These are phyloP conservation scores for Trachymyrmex septentrionalis DNA, from an alignment of 1,140 invertebrate species.

Conservation along the genomic window DNA sequence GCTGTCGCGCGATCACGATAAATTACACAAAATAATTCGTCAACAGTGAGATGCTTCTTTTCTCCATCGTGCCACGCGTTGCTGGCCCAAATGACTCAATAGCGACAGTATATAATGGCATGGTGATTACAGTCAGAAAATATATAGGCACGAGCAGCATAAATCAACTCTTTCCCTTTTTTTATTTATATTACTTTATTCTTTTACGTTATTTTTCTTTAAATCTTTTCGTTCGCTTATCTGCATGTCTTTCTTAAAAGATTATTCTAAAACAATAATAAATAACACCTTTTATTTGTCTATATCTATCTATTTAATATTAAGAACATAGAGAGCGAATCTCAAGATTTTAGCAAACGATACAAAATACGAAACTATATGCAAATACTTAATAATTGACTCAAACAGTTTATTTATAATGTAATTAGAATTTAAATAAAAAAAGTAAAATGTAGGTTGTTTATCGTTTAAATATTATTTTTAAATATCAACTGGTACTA, in stretches of 20 bases:
- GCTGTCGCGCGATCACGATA: slow-evolving; percentile 57
- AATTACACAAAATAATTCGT: slow-evolving; percentile 54
- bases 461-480: background rate
- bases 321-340: background rate
- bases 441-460: background rate
- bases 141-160: background rate
- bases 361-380: background rate
- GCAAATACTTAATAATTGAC: background rate
- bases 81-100: background rate
- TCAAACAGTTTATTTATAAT: background rate
- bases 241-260: too few species aligned
- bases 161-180: background rate
- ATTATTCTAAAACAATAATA: too few species aligned
- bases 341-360: background rate
- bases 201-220: too few species aligned
- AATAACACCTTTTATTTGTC: too few species aligned
- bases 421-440: background rate
- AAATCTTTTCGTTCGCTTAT: too few species aligned
- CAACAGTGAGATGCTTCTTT: background rate
- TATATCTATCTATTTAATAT: too few species aligned
- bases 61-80: background rate
- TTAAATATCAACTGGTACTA: background rate
- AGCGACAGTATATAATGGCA: background rate
- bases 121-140: background rate
- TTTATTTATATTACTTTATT: too few species aligned